phyloP scores from a whole-genome alignment of 2,888 invertebrate genomes.

The Loripinus fragilis region DNA sequence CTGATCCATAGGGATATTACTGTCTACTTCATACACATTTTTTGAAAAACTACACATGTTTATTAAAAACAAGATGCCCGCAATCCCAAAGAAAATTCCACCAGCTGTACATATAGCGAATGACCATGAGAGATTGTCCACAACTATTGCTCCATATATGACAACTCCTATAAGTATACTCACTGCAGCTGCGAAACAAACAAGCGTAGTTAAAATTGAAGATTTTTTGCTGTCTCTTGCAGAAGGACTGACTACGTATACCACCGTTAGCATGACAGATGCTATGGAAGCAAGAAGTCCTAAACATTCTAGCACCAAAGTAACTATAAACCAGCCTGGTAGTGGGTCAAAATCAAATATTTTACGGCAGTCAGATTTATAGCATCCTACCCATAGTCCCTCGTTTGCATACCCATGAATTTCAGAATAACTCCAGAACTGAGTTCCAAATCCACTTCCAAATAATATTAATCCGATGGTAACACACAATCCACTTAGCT shows the following conservation, averaged over 20 bases:
- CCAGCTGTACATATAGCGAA: neutral
- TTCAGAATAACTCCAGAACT: conserved; percentile 2
- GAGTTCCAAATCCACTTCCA: neutral
- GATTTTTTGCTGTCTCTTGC: neutral
- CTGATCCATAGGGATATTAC: too few relatives aligned
- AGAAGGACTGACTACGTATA: neutral
- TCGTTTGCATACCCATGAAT: neutral
- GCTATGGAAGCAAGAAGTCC: neutral
- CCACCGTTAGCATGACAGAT: neutral
- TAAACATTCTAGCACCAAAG: neutral
- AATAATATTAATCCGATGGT: neutral
- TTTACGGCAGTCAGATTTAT: neutral
- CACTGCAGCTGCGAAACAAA: neutral
- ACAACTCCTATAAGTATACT: neutral
- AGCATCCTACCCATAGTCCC: conserved; percentile 1
- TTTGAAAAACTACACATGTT: neutral
- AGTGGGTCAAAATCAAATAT: neutral
- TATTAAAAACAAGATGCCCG: neutral
- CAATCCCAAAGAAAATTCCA: neutral
- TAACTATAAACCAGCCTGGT: neutral
- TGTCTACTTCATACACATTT: neutral
- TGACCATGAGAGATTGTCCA: neutral
- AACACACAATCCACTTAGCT: neutral
- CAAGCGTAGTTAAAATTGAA: neutral
- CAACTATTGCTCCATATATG: neutral